Conservation (phyloP, 2,113 vertebrate genomes). For the Xenus cinereus region DNA sequence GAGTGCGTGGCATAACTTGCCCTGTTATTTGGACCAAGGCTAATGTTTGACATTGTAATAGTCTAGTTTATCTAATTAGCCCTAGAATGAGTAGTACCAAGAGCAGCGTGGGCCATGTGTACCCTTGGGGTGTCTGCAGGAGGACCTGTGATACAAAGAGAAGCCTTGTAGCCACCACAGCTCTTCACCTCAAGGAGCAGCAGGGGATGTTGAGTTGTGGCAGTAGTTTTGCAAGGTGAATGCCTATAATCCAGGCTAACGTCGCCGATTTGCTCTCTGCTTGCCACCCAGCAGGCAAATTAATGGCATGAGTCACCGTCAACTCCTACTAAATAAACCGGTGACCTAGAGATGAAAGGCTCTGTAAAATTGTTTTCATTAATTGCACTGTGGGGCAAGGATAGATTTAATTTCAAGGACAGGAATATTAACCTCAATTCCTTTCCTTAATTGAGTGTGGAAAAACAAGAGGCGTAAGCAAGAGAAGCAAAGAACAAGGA, state of each 20-base stretch:
- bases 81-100: background rate
- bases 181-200: background rate
- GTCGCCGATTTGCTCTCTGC: accelerated
- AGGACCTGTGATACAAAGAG: background rate
- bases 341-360: conserved; percentile 35
- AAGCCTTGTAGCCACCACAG: background rate
- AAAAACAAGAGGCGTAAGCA: conserved; percentile 27
- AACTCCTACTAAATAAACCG: conserved; percentile 28
- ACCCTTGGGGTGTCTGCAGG: background rate
- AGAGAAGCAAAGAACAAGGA: conserved; percentile 17
- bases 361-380: conserved; percentile 31
- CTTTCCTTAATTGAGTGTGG: conserved; percentile 51
- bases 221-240: background rate
- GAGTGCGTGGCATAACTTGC: background rate
- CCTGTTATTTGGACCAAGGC: background rate
- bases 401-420: conserved; percentile 54
- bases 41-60: background rate
- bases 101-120: background rate
- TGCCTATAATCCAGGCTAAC: background rate
- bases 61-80: background rate
- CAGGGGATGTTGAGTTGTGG: background rate
- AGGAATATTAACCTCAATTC: conserved; percentile 61
- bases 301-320: conserved; percentile 12
- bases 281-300: conserved; percentile 16
- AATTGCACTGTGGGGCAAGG: conserved; percentile 21